Conservation (phyloP, 1,140 invertebrate species). For the Oscheius sp. region DNA sequence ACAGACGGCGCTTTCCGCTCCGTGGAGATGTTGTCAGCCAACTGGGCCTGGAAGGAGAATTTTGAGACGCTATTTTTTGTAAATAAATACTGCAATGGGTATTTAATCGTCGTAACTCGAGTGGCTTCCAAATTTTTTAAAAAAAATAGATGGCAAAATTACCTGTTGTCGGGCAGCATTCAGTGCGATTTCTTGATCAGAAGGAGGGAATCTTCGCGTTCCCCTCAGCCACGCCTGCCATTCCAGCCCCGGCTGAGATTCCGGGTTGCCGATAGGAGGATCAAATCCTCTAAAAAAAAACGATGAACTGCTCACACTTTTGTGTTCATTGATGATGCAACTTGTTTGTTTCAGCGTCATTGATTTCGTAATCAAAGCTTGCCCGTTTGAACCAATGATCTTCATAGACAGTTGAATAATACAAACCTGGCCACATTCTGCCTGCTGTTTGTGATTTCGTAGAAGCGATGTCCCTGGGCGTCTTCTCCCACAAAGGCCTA, state of each 20-base stretch:
- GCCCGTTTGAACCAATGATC: too few relatives aligned
- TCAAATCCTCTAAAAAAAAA: constrained; percentile 50
- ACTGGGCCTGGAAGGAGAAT: constrained; percentile 48
- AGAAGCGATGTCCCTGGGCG: constrained; percentile 21
- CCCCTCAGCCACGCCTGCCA: constrained; percentile 51
- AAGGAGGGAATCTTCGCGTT: constrained; percentile 47
- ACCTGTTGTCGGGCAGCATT: constrained; percentile 49
- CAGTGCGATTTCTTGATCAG: constrained; percentile 44
- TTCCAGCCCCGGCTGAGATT: constrained; percentile 41
- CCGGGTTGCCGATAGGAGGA: constrained; percentile 14
- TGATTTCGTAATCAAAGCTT: too few relatives aligned
- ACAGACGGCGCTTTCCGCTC: constrained; percentile 46
- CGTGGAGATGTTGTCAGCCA: constrained; percentile 38
- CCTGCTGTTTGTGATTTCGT: constrained; percentile 31
- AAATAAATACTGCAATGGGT: too few relatives aligned
- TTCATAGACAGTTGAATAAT: neutral
- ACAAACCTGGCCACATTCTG: constrained; percentile 29
- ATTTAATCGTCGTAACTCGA: too few relatives aligned
- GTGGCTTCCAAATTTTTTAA: neutral
- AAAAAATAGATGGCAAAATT: neutral
- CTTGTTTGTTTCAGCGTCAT: too few relatives aligned
- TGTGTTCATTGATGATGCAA: too few relatives aligned
- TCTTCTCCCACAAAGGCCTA: constrained; percentile 26
- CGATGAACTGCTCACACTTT: neutral
- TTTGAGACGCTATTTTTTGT: too few relatives aligned